Percentiles rank a stretch among this genome's conserved stretches.
These are phyloP conservation scores for Cranoglanis bouderius DNA, from an alignment of 2,113 vertebrate species.

Conservation along the genomic window DNA sequence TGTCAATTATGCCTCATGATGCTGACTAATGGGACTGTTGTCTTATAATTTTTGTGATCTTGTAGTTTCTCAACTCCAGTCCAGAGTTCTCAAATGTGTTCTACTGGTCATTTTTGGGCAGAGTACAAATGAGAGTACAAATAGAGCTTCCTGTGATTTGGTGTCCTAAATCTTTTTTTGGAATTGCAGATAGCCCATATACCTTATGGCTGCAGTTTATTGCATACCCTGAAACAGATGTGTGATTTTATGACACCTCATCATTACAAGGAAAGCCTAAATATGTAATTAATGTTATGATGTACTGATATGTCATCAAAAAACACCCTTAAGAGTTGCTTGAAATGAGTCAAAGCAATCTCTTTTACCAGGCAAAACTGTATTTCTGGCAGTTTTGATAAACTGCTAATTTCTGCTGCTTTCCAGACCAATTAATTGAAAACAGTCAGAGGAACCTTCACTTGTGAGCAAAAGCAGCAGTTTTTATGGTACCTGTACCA, in stretches of 20 bases:
- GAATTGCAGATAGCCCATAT: neutral
- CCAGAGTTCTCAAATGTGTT: neutral
- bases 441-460: neutral
- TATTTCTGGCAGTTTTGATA: neutral
- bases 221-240: neutral
- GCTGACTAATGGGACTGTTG: conserved; percentile 23
- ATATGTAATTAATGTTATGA: neutral
- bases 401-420: neutral
- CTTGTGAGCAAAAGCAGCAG: neutral
- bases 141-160: neutral
- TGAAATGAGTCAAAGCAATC: neutral
- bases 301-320: neutral
- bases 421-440: neutral
- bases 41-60: neutral
- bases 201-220: neutral
- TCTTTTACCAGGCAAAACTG: neutral
- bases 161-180: neutral
- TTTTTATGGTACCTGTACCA: neutral
- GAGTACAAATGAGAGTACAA: too few relatives aligned
- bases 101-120: neutral
- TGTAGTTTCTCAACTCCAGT: neutral
- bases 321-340: neutral
- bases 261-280: neutral
- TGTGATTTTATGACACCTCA: too few relatives aligned
- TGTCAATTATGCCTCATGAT: conserved; percentile 19